Evolutionary conservation across 2,888 invertebrate genomes (phyloP).

Genomic region (Neoascia interrupta): DNA sequence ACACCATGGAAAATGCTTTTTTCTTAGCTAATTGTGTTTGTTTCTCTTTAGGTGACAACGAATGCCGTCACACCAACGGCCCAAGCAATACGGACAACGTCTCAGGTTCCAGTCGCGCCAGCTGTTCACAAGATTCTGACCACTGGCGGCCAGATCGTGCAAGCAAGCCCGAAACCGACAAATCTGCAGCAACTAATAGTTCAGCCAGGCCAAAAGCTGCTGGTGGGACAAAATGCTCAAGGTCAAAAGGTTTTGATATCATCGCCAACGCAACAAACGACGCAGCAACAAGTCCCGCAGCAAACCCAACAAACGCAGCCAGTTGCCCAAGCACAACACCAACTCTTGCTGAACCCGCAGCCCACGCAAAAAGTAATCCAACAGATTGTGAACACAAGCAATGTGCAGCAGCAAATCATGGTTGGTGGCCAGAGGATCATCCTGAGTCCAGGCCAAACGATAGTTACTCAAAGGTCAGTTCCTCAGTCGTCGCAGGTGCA

Average conservation of each 20-base stretch:
- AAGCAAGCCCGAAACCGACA: slow-evolving; percentile 66
- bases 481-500: slow-evolving; percentile 76
- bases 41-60: slow-evolving; percentile 14
- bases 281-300: slow-evolving; percentile 52
- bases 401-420: slow-evolving; percentile 79
- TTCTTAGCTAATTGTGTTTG: not conserved
- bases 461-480: slow-evolving; percentile 78
- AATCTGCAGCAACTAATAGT: slow-evolving; percentile 78
- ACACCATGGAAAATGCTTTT: not conserved
- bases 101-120: slow-evolving; percentile 70
- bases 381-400: slow-evolving; percentile 79
- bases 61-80: slow-evolving; percentile 59
- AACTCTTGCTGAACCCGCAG: slow-evolving; percentile 71
- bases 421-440: slow-evolving; percentile 79
- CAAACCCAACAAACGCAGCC: slow-evolving; percentile 54
- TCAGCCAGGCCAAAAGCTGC: slow-evolving; percentile 77
- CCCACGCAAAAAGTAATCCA: slow-evolving; percentile 79
- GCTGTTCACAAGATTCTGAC: slow-evolving; percentile 73
- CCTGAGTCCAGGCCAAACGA: slow-evolving; percentile 79
- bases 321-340: slow-evolving; percentile 59
- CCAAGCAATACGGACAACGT: slow-evolving; percentile 42
- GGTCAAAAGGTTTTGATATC: slow-evolving; percentile 79
- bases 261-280: slow-evolving; percentile 71
- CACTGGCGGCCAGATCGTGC: slow-evolving; percentile 66
- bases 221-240: slow-evolving; percentile 77